Evolutionary conservation across 1,140 invertebrate species (phyloP).

Genomic region (Argopecten irradians): DNA sequence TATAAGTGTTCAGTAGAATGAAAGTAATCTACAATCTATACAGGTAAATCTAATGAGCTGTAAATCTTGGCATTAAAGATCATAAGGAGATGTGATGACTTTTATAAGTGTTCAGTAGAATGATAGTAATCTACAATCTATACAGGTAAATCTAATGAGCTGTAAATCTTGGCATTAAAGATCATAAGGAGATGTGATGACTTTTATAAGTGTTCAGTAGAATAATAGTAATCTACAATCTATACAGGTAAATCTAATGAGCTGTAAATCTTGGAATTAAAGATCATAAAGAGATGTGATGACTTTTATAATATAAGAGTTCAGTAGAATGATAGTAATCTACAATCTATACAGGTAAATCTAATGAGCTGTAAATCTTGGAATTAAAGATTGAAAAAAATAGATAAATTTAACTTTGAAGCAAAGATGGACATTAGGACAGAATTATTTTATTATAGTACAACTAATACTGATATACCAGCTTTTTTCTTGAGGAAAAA

Average conservation of each 20-base stretch:
- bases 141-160: not conserved
- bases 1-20: not conserved
- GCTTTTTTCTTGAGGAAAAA: no score
- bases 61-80: no score
- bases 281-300: not conserved
- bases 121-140: not conserved
- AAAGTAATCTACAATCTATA: not conserved
- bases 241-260: not conserved
- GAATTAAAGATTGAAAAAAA: no score
- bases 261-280: no score
- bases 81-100: not conserved
- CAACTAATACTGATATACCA: no score
- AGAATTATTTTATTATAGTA: no score
- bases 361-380: no score
- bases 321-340: not conserved
- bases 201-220: not conserved
- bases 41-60: no score
- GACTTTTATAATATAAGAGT: not conserved
- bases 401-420: no score
- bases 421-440: no score
- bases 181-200: not conserved
- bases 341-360: conserved; percentile 4
- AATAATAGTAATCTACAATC: not conserved
- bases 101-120: not conserved
- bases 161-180: no score